A percentile compares a stretch with the other conserved stretches of the same genome.
These are phyloP conservation scores for Drosophila sulfurigaster DNA, from an alignment of 1,140 invertebrate species.

Conservation along the genomic window DNA sequence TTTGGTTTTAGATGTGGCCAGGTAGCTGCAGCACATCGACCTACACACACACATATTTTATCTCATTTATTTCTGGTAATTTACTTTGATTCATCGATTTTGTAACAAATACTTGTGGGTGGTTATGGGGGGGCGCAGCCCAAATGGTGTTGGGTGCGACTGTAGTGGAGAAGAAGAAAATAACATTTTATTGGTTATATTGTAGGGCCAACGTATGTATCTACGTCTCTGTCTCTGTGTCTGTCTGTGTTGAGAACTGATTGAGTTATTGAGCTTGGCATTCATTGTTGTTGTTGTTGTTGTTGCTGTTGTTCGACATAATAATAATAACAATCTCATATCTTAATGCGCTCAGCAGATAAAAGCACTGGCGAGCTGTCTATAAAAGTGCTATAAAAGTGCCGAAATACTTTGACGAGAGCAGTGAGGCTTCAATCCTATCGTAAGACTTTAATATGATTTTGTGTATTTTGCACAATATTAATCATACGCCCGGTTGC, in stretches of 20 bases:
- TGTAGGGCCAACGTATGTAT: conserved; percentile 25
- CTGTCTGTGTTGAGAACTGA: conserved; percentile 64
- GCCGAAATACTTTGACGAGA: neutral
- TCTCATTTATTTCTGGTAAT: conserved; percentile 83
- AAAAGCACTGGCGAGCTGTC: conserved; percentile 27
- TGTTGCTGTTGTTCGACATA: conserved; percentile 41
- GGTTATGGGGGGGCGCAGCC: too few species aligned
- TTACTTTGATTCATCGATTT: conserved; percentile 83
- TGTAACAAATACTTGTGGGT: conserved; percentile 65
- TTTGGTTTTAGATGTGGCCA: neutral
- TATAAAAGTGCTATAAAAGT: conserved; percentile 46
- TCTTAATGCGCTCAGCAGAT: conserved; percentile 55
- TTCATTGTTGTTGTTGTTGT: conserved; percentile 27
- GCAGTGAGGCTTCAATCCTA: neutral
- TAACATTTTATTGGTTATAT: conserved; percentile 70
- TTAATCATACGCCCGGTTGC: conserved; percentile 77
- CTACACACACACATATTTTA: conserved; percentile 70
- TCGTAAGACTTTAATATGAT: conserved; percentile 66
- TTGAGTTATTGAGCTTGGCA: conserved; percentile 76
- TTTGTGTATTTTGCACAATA: conserved; percentile 48
- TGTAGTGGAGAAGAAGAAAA: conserved; percentile 22
- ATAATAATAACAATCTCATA: conserved; percentile 75
- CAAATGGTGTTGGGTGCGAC: neutral
- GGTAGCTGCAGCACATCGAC: conserved; percentile 40
- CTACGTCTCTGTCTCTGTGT: conserved; percentile 28